These are phyloP conservation scores for Callimorpha dominula DNA, from an alignment of 2,888 invertebrate species.

Conservation along the genomic window DNA sequence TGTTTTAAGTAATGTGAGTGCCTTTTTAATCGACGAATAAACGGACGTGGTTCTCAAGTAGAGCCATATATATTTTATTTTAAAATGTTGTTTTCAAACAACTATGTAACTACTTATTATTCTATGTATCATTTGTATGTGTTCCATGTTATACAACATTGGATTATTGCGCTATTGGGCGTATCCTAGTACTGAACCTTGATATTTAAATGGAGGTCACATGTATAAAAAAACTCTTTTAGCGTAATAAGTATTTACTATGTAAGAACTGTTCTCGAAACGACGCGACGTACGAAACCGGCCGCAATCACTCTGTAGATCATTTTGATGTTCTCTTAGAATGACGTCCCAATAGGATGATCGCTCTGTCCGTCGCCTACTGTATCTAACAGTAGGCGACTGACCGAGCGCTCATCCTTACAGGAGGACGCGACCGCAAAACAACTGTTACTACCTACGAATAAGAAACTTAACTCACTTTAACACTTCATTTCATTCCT, in stretches of 20 bases:
- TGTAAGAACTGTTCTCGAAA: not conserved
- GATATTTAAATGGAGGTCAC: not conserved
- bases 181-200: not conserved
- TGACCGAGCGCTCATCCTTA: too few relatives aligned
- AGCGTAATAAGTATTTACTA: not conserved
- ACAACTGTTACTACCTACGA: too few relatives aligned
- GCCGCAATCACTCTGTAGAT: not conserved
- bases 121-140: slow-evolving; percentile 3
- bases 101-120: not conserved
- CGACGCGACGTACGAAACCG: not conserved
- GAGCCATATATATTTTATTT: not conserved
- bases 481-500: not conserved
- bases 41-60: too few relatives aligned
- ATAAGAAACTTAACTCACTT: too few relatives aligned
- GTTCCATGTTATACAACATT: not conserved
- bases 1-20: not conserved
- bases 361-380: not conserved
- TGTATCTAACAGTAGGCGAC: too few relatives aligned
- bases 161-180: not conserved
- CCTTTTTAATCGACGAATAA: too few relatives aligned
- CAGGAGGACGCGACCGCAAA: too few relatives aligned
- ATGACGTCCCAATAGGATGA: not conserved
- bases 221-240: not conserved
- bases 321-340: not conserved
- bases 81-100: not conserved